A percentile compares a stretch with the other conserved stretches of the same genome.
Conservation (phyloP, 2,113 vertebrate genomes). For the Paratilapia polleni region DNA sequence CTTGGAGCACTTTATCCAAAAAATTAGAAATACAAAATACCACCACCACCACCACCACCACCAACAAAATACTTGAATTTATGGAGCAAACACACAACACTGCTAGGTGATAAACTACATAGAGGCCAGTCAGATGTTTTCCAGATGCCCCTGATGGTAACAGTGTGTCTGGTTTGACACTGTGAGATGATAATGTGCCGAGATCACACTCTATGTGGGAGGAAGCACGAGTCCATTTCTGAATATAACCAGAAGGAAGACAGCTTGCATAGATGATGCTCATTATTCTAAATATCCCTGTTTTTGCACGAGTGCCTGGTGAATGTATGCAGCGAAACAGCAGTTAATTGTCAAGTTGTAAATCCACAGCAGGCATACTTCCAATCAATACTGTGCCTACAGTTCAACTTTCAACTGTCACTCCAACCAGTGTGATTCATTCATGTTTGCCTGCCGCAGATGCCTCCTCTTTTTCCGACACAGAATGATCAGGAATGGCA, state of each 20-base stretch:
- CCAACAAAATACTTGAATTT: neutral
- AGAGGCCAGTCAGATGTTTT: slow-evolving; percentile 52
- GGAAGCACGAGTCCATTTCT: slow-evolving; percentile 50
- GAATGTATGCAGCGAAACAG: neutral
- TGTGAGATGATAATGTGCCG: neutral
- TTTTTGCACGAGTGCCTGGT: slow-evolving; percentile 16
- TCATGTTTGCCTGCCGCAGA: slow-evolving; percentile 20
- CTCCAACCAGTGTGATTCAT: slow-evolving; percentile 35
- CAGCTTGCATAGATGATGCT: slow-evolving; percentile 55
- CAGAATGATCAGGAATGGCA: slow-evolving; percentile 29
- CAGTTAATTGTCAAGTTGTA: slow-evolving; percentile 34
- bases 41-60: neutral
- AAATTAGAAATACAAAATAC: neutral
- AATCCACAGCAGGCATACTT: neutral
- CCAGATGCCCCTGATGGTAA: slow-evolving; percentile 8
- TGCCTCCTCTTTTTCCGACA: neutral
- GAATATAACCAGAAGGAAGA: slow-evolving; percentile 57
- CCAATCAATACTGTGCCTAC: slow-evolving; percentile 11
- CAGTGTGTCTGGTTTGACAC: slow-evolving; percentile 8
- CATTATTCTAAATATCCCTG: slow-evolving; percentile 46
- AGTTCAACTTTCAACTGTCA: slow-evolving; percentile 31
- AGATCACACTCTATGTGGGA: slow-evolving; percentile 50
- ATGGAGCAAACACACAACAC: neutral
- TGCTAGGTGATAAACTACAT: slow-evolving; percentile 11
- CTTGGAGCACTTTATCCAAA: neutral